A percentile compares a stretch with the other conserved stretches of the same genome.
Conservation (phyloP, 2,113 vertebrate species). For the Muscicapa adusta region DNA sequence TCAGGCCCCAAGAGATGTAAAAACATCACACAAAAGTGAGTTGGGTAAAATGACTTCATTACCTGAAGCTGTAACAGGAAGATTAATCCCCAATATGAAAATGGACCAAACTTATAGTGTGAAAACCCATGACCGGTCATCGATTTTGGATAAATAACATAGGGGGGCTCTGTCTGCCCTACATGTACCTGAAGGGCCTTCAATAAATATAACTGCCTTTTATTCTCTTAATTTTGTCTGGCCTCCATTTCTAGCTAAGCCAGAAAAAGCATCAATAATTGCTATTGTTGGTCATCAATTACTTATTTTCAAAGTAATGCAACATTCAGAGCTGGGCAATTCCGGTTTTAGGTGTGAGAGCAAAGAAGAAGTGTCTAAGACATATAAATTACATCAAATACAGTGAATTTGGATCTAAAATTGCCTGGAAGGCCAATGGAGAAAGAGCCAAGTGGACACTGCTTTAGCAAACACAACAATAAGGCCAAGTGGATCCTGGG, state of each 20-base stretch:
- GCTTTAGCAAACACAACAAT: not conserved
- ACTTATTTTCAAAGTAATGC: not conserved
- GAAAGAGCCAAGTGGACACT: not conserved
- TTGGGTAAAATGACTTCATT: not conserved
- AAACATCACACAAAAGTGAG: not conserved
- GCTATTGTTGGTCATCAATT: not conserved
- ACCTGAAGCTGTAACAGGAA: not conserved
- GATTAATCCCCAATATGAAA: not conserved
- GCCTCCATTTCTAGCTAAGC: not conserved
- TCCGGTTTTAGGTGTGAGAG: not conserved
- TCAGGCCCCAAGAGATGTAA: not conserved
- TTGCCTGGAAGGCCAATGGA: not conserved
- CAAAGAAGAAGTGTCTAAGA: not conserved
- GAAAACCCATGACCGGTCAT: rapidly evolving
- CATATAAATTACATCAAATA: not conserved
- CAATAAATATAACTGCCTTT: not conserved
- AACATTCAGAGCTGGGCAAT: not conserved
- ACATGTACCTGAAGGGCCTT: too few species aligned
- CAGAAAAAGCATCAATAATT: not conserved
- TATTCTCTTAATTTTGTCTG: not conserved
- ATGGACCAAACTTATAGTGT: not conserved
- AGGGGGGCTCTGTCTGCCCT: not conserved
- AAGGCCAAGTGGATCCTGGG: not conserved
- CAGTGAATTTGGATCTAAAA: not conserved
- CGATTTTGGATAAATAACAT: not conserved